Evolutionary conservation across 2,113 vertebrate genomes (phyloP).

Genomic region (Enhydra lutris): DNA sequence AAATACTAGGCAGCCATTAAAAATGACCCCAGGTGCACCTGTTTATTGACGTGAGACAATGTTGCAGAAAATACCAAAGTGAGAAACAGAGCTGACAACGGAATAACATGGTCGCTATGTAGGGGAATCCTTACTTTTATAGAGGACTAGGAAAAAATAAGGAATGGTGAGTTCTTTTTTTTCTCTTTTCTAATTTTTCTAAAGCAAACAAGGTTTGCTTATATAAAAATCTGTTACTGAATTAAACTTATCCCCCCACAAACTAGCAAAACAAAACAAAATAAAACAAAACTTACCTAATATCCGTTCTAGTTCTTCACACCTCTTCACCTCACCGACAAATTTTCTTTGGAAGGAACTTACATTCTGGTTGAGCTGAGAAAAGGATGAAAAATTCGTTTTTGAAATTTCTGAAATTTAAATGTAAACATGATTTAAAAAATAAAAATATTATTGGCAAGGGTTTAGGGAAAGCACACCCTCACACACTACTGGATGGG

Average conservation of each 20-base stretch:
- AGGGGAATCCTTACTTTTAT: background rate
- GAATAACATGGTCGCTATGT: rapidly evolving
- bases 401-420: slow-evolving; percentile 4
- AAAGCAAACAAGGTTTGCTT: background rate
- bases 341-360: slow-evolving; percentile 96
- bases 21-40: background rate
- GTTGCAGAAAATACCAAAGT: background rate
- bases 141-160: background rate
- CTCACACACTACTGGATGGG: rapidly evolving
- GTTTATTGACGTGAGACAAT: background rate
- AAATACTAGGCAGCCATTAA: background rate
- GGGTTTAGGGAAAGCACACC: background rate
- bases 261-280: background rate
- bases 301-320: slow-evolving; percentile 97
- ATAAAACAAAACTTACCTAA: slow-evolving; percentile 86
- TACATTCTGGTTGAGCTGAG: slow-evolving; percentile 94
- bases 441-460: background rate
- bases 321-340: slow-evolving; percentile 96
- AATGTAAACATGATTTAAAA: background rate
- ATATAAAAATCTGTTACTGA: background rate
- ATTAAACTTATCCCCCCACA: slow-evolving; percentile 61
- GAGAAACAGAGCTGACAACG: background rate
- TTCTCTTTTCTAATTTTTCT: background rate
- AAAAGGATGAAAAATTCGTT: slow-evolving; percentile 46
- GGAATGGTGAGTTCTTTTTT: background rate